These are phyloP conservation scores for Malthinus flaveolus DNA, from an alignment of 2,888 invertebrate species.

Conservation along the genomic window DNA sequence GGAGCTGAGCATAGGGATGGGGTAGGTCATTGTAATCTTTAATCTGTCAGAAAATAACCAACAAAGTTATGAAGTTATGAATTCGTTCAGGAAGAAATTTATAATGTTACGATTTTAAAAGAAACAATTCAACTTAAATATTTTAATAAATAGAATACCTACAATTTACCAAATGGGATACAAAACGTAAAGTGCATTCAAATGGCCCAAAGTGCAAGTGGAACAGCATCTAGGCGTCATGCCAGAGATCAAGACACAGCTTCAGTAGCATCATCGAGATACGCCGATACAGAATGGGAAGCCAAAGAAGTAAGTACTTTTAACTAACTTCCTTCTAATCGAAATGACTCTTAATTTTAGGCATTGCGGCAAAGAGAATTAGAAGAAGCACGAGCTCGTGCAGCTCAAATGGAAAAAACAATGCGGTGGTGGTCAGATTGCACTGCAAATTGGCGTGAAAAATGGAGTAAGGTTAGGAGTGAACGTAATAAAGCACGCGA, in stretches of 20 bases:
- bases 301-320: constrained; percentile 68
- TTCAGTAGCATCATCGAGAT: constrained; percentile 61
- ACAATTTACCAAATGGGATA: constrained; percentile 19
- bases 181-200: constrained; percentile 11
- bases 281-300: constrained; percentile 76
- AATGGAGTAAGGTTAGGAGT: constrained; percentile 93
- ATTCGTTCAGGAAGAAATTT: constrained; percentile 3
- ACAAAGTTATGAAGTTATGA: constrained; percentile 5
- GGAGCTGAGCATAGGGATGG: too few relatives aligned
- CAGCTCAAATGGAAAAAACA: constrained; percentile 98
- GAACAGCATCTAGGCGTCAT: constrained; percentile 66
- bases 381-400: constrained; percentile 91
- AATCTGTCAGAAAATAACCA: constrained; percentile 11
- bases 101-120: constrained; percentile 1
- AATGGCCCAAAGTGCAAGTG: constrained; percentile 67
- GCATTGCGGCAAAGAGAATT: constrained; percentile 76
- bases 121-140: not conserved
- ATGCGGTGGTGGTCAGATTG: constrained; percentile 99
- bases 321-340: not conserved
- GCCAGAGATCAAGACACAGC: constrained; percentile 65
- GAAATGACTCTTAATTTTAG: constrained; percentile 43
- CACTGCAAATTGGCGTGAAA: constrained; percentile 93
- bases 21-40: not conserved
- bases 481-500: constrained; percentile 93
- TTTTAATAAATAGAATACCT: constrained; percentile 9